Conservation (phyloP, 1,140 invertebrate genomes). For the Drosophila jambulina region DNA sequence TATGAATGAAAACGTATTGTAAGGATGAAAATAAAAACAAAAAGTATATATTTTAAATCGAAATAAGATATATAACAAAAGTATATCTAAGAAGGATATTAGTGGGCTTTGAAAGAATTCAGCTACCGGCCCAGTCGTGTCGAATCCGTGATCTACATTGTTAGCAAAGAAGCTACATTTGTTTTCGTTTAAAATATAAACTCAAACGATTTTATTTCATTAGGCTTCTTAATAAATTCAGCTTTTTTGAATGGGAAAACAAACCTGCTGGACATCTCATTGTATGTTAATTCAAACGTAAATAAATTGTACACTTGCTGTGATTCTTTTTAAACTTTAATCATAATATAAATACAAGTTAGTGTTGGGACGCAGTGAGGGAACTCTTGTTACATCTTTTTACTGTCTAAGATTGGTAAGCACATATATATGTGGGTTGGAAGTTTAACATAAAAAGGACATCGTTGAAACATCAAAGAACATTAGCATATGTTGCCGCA, state of each 20-base stretch:
- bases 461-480: constrained; percentile 13
- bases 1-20: background rate
- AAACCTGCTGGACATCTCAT: background rate
- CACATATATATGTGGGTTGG: background rate
- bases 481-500: constrained; percentile 4
- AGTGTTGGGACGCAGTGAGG: constrained; percentile 17
- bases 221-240: background rate
- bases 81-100: too few species aligned
- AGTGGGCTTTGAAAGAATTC: too few species aligned
- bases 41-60: background rate
- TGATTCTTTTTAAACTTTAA: constrained; percentile 16
- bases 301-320: background rate
- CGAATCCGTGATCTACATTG: too few species aligned
- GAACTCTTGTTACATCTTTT: constrained; percentile 14
- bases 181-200: background rate
- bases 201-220: background rate
- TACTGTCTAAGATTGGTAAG: constrained; percentile 16
- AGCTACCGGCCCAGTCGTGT: too few species aligned
- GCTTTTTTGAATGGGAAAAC: background rate
- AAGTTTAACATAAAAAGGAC: constrained; percentile 11
- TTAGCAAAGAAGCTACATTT: background rate
- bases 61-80: background rate
- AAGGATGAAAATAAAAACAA: background rate
- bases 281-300: background rate
- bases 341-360: constrained; percentile 21